phyloP scores from a whole-genome alignment of 2,888 invertebrate genomes.

The Nemotelus pantherinus region DNA sequence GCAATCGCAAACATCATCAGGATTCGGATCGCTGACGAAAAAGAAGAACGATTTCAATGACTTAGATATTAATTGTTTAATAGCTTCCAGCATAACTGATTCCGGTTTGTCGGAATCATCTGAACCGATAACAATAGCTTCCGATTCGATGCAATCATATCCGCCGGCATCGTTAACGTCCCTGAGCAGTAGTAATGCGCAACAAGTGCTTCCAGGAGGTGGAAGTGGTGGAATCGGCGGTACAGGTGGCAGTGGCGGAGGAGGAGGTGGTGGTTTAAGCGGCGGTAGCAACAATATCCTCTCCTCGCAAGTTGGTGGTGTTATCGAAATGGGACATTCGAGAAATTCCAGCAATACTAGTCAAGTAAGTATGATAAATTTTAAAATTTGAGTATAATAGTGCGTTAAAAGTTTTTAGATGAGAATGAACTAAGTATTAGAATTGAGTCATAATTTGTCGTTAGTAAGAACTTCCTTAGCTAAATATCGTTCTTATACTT shows the following conservation, averaged over 20 bases:
- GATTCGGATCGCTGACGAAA: slow-evolving; percentile 87
- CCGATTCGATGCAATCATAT: slow-evolving; percentile 55
- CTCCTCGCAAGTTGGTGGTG: slow-evolving; percentile 51
- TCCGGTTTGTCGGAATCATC: slow-evolving; percentile 64
- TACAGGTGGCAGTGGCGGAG: slow-evolving; percentile 55
- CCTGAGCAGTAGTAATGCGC: slow-evolving; percentile 57
- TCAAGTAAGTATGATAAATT: slow-evolving; percentile 67
- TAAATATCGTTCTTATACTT: too few relatives aligned
- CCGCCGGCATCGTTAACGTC: slow-evolving; percentile 56
- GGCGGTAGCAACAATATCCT: slow-evolving; percentile 56
- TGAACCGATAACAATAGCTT: slow-evolving; percentile 58
- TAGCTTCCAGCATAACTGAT: slow-evolving; percentile 63
- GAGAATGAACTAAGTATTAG: too few relatives aligned
- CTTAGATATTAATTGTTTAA: slow-evolving; percentile 57
- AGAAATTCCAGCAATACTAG: slow-evolving; percentile 82
- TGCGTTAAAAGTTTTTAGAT: too few relatives aligned
- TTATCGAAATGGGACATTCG: slow-evolving; percentile 70
- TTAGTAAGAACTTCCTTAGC: too few relatives aligned
- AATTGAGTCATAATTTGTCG: too few relatives aligned
- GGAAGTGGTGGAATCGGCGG: slow-evolving; percentile 55
- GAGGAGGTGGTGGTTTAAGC: slow-evolving; percentile 53
- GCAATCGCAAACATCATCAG: slow-evolving; percentile 81
- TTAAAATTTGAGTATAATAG: neutral
- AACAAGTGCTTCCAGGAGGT: slow-evolving; percentile 51
- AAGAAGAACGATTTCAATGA: slow-evolving; percentile 60